These are phyloP conservation scores for Porites lobata DNA, from an alignment of 92 coral and sea anemone genomes.

Conservation along the genomic window DNA sequence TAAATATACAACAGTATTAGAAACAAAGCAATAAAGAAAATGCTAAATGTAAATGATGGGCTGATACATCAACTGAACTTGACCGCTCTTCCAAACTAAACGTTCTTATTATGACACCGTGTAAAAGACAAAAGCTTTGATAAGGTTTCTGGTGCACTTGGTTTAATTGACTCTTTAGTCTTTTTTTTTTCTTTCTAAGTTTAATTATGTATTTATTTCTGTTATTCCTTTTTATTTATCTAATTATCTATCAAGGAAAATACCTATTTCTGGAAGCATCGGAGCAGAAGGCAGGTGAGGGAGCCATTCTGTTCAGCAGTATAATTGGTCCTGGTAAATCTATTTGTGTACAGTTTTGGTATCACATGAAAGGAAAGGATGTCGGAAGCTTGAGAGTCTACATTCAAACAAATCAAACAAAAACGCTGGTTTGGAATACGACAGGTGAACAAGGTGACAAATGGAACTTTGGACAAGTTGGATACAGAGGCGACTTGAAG, in stretches of 20 bases:
- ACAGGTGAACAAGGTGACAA: conserved; percentile 64
- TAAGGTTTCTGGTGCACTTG: no score
- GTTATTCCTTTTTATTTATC: neutral
- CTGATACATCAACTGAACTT: no score
- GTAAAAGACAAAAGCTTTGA: no score
- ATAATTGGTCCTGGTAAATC: conserved; percentile 33
- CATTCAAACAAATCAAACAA: conserved; percentile 54
- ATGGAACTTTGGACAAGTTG: conserved; percentile 86
- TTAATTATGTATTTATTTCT: no score
- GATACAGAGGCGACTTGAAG: conserved; percentile 16
- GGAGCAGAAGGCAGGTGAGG: conserved; percentile 52
- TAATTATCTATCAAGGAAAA: conserved; percentile 55
- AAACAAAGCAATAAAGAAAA: no score
- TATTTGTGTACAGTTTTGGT: conserved; percentile 84
- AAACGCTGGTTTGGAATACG: conserved; percentile 64
- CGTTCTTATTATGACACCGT: no score
- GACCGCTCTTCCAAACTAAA: no score
- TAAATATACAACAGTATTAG: no score
- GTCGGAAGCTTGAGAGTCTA: conserved; percentile 65
- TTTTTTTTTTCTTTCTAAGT: no score
- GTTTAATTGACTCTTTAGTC: no score
- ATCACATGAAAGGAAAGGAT: conserved; percentile 83
- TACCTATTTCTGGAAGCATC: conserved; percentile 82
- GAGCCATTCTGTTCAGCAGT: conserved; percentile 59
- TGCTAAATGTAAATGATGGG: no score